Base-by-base conservation (phyloP, 2,113 vertebrate genomes). In the Phycodurus eques region DNA sequence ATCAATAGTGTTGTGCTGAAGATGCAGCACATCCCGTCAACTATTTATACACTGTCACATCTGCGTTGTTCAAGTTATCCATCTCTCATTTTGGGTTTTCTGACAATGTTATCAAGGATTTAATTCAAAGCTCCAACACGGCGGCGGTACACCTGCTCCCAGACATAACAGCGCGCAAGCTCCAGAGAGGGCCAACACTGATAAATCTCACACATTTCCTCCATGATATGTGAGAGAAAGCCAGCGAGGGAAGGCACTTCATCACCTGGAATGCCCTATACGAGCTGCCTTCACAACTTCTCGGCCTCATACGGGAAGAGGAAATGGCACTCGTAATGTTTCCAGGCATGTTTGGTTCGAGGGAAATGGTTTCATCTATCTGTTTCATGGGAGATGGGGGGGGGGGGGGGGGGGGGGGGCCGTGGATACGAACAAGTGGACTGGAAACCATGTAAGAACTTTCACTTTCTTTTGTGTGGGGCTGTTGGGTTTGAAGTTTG, bases 291-390 rank as follows among this genome's bases (percentile, higher is more conserved):
- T 91, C 89, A 92, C 91, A 91, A 77, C 79, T 88, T 78, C 86
- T 80, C 76, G 78, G 91, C 90, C 89, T 92, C 91, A 93, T 93
- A 92, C 85, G 72, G 42, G 79, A 85, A 85, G 87, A 88, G 87
- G 88, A 90, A 90, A 90, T 90, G 88, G 88, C 76, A 85, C 90
- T 92, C 89, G 92, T 91, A 92, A 92, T 92, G 92, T 93, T 93
- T 89, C 88, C 80, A 82, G 89, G 92, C 89, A 88, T 93, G 93
- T 93, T 94, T 92, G 91, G 87, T 92, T 90, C 92, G 88, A 91
- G 83, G 85, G 85, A 92, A 92, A 93, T 92, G 84, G 89, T 90
- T 92, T 89, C 91, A 93, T 93, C 88, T 83, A 94, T 94, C 92
- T 92, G 91, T 73, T 85, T 87, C 86, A 92, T 86, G 87, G 83